Evolutionary conservation across 1,140 invertebrate genomes (phyloP).

Genomic region (Dermatophagoides farinae): DNA sequence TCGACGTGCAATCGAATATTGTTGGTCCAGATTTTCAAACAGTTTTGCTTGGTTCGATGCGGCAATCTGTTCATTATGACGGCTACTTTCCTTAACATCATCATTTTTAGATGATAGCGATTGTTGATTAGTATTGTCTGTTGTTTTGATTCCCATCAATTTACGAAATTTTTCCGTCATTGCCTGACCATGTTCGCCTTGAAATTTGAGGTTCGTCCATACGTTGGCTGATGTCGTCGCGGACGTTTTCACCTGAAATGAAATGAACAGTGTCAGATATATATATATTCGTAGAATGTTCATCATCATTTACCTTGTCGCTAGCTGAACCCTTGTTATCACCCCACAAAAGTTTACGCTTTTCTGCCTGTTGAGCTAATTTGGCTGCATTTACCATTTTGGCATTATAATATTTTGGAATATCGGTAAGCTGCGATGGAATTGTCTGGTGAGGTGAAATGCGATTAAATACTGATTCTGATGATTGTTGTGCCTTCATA

Average conservation of each 20-base stretch:
- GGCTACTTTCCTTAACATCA: too few species aligned
- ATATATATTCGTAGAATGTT: not conserved
- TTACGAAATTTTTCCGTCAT: slow-evolving; percentile 83
- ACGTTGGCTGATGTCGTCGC: slow-evolving; percentile 21
- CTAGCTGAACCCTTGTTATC: slow-evolving; percentile 34
- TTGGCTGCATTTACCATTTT: slow-evolving; percentile 51
- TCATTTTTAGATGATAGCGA: too few species aligned
- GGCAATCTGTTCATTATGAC: not conserved
- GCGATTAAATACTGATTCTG: not conserved
- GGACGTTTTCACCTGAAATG: not conserved
- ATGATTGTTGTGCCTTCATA: not conserved
- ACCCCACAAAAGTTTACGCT: slow-evolving; percentile 64
- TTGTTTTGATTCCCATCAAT: slow-evolving; percentile 75
- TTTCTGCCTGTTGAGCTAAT: slow-evolving; percentile 68
- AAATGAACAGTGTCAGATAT: not conserved
- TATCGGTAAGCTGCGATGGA: not conserved
- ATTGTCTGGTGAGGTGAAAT: not conserved
- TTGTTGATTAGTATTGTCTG: slow-evolving; percentile 15
- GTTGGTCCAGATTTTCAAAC: slow-evolving; percentile 72
- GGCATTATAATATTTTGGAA: slow-evolving; percentile 56
- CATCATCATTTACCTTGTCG: slow-evolving; percentile 18
- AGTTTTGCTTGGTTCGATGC: slow-evolving; percentile 68
- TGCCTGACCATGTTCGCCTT: slow-evolving; percentile 68
- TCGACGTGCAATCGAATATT: slow-evolving; percentile 78
- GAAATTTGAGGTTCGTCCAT: slow-evolving; percentile 62